Conservation (phyloP, 2,113 vertebrate species). For the Murina feae region DNA sequence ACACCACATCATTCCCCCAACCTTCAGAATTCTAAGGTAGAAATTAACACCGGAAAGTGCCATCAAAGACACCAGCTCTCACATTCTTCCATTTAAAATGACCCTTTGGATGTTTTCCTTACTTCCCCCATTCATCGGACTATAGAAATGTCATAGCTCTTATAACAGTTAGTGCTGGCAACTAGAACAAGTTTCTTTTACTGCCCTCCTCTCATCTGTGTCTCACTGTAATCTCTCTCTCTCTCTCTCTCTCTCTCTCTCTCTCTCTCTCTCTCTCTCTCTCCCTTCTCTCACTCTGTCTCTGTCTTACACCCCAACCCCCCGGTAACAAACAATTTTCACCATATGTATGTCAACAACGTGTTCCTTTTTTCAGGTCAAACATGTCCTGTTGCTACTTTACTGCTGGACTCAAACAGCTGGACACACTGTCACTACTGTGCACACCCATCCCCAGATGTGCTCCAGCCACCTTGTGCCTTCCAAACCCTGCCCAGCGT, state of each 20-base stretch:
- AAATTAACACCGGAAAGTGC: constrained; percentile 72
- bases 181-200: constrained; percentile 28
- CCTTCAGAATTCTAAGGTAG: constrained; percentile 47
- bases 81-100: background rate
- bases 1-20: background rate
- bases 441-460: constrained; percentile 55
- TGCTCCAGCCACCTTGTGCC: constrained; percentile 70
- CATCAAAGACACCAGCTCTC: constrained; percentile 55
- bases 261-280: constrained; percentile 59
- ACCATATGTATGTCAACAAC: constrained; percentile 76
- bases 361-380: constrained; percentile 64
- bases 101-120: background rate
- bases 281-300: background rate
- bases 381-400: constrained; percentile 63
- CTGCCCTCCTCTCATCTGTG: background rate
- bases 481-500: constrained; percentile 70
- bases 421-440: constrained; percentile 78
- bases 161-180: constrained; percentile 30
- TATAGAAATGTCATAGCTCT: constrained; percentile 56
- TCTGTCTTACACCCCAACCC: background rate
- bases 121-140: background rate
- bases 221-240: constrained; percentile 42
- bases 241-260: too few species aligned
- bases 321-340: constrained; percentile 74
- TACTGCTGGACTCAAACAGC: constrained; percentile 75